A percentile compares a stretch with the other conserved stretches of the same genome.
phyloP scores from a whole-genome alignment of 2,888 invertebrate genomes.

The Spatulosminthurus flaviceps region DNA sequence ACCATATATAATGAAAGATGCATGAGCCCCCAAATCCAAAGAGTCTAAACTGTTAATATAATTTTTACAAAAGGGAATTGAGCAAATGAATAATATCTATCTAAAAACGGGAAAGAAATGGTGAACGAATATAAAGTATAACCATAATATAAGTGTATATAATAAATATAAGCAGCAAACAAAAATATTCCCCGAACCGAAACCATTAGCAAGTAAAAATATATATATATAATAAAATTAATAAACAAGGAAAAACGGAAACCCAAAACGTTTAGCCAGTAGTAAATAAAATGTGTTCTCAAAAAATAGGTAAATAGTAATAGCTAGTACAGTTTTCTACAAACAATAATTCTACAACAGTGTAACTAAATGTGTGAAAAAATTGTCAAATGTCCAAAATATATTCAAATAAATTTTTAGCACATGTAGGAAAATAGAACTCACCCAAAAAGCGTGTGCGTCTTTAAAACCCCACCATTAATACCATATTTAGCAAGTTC shows the following conservation, averaged over 20 bases:
- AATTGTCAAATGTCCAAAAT: slow-evolving; percentile 29
- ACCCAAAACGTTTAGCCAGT: slow-evolving; percentile 59
- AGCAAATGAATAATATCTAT: not conserved
- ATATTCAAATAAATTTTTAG: slow-evolving; percentile 18
- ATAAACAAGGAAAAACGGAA: slow-evolving; percentile 45
- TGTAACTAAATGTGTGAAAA: slow-evolving; percentile 19
- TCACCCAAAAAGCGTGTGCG: slow-evolving; percentile 59
- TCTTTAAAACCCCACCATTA: slow-evolving; percentile 58
- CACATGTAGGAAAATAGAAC: slow-evolving; percentile 53
- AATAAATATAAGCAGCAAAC: slow-evolving; percentile 33
- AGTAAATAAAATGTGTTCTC: slow-evolving; percentile 31
- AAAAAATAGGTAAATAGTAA: slow-evolving; percentile 33
- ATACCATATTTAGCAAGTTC: slow-evolving; percentile 37
- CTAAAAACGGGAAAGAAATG: not conserved
- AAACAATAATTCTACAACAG: slow-evolving; percentile 35
- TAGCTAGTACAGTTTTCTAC: slow-evolving; percentile 43
- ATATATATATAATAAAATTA: too few species aligned
- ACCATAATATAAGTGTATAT: not conserved
- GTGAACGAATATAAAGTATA: not conserved
- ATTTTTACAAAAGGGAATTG: not conserved
- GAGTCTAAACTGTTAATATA: not conserved
- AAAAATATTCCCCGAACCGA: slow-evolving; percentile 39
- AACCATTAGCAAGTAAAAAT: slow-evolving; percentile 43
- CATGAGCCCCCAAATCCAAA: not conserved
- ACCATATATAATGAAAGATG: not conserved